Conservation (phyloP, 2,888 invertebrate species). For the Halictus quadricinctus region DNA sequence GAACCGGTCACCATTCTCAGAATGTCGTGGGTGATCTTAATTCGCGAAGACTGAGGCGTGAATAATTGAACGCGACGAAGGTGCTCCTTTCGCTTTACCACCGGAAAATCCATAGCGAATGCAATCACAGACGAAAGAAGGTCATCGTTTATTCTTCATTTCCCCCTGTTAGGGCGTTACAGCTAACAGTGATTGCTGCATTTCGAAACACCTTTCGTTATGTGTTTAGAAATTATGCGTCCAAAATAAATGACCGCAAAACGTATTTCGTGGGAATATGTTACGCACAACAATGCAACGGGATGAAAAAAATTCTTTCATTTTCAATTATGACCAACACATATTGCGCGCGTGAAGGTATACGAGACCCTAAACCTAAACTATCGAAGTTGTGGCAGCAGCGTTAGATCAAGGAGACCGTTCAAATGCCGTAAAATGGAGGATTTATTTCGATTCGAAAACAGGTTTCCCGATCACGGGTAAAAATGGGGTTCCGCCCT, state of each 20-base stretch:
- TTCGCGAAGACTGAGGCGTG: conserved; percentile 63
- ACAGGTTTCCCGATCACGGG: conserved; percentile 71
- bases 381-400: conserved; percentile 25
- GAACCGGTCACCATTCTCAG: conserved; percentile 57
- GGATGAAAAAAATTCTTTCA: not conserved
- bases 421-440: conserved; percentile 58
- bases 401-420: conserved; percentile 26
- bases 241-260: not conserved
- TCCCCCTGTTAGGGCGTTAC: not conserved
- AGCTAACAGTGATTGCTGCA: not conserved
- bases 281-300: not conserved
- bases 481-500: conserved; percentile 58
- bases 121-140: conserved; percentile 70
- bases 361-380: not conserved
- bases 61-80: conserved; percentile 64
- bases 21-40: conserved; percentile 74
- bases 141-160: conserved; percentile 40
- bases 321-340: not conserved
- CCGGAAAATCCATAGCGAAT: conserved; percentile 76
- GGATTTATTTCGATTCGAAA: conserved; percentile 63
- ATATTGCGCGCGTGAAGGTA: not conserved
- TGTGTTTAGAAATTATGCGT: not conserved
- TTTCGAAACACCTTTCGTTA: not conserved
- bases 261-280: not conserved
- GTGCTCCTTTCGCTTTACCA: conserved; percentile 54